Evolutionary conservation across 2,888 invertebrate species (phyloP).

Genomic region (Tipula unca): DNA sequence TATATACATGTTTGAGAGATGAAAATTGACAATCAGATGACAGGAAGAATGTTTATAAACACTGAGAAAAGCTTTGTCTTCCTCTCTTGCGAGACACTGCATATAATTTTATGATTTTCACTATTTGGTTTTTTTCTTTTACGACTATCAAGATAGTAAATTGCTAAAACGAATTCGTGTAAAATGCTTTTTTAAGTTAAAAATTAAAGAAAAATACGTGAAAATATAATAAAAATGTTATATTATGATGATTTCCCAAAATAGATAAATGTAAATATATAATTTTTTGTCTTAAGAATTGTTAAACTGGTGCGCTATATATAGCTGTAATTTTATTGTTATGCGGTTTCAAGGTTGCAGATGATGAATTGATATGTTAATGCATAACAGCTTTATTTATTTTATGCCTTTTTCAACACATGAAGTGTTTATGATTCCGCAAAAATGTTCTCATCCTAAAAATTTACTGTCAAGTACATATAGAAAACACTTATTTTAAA

Average conservation of each 20-base stretch:
- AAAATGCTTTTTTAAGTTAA: neutral
- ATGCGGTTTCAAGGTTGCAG: neutral
- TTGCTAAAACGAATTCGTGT: neutral
- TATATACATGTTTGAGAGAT: neutral
- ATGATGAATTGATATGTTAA: neutral
- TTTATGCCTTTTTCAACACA: neutral
- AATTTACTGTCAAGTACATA: too few relatives aligned
- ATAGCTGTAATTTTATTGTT: neutral
- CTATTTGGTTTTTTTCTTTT: neutral
- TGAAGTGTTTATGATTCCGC: too few relatives aligned
- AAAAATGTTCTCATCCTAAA: neutral
- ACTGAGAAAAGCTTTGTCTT: neutral
- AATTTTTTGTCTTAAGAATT: neutral
- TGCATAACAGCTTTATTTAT: neutral
- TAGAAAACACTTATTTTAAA: neutral
- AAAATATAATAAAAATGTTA: neutral
- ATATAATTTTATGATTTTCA: neutral
- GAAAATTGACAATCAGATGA: neutral
- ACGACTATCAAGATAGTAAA: neutral
- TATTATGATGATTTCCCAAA: neutral
- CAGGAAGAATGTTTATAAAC: neutral
- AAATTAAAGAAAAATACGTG: neutral
- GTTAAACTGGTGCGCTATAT: neutral
- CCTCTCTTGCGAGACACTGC: neutral
- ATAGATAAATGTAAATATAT: neutral